Evolutionary conservation across 2,797 vertebrate species (phyloP), one percentile per base, ranked within the genome.

Genomic region (Delichon dasypus): DNA sequence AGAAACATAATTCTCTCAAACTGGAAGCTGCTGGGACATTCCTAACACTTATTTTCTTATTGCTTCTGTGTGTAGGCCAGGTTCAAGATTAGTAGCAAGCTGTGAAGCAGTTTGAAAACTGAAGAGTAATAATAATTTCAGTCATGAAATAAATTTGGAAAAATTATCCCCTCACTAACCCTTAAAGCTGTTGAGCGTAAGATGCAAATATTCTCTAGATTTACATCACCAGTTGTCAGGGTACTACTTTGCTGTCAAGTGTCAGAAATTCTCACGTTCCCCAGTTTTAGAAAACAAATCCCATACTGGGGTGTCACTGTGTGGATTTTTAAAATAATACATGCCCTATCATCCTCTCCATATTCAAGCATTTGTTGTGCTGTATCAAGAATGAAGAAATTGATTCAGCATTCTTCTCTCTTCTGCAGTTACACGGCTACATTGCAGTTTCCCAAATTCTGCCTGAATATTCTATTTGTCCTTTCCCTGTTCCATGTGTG

Each of bases 61-160:
- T 75, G 34, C 65, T 89, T 84, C 58, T 51, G 7, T 78, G 44
- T 32, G 18, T 77, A 86, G 26, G 54, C 11, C 36, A 50, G 2
- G 57, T 36, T 75, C 73, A 91, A 78, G 21, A 88, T 34, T 23
- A 93, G 65, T 44, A 94, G 27, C 32, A 84, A 91, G 47, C 61
- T 93, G 27, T 10, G 2, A 20, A 95, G 80, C 66, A 93, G 70
- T 86, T 88, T 85, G 60, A 91, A 77, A 94, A 95, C 38, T 29
- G 19, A 60, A 36, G 7, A 73, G 14, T 57, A 74, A 53, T 8
- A 64, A 57, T 30, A 72, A 15, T 26, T 21, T 74, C 71, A 73
- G 58, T 51, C n/a, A 58, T 13, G 1, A 88, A 75, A 62, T 90
- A 4, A 30, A 86, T 55, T 30, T 55, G 17, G 38, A 86, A 90